Conservation (phyloP, 2,113 vertebrate genomes). For the Rhea americana region DNA sequence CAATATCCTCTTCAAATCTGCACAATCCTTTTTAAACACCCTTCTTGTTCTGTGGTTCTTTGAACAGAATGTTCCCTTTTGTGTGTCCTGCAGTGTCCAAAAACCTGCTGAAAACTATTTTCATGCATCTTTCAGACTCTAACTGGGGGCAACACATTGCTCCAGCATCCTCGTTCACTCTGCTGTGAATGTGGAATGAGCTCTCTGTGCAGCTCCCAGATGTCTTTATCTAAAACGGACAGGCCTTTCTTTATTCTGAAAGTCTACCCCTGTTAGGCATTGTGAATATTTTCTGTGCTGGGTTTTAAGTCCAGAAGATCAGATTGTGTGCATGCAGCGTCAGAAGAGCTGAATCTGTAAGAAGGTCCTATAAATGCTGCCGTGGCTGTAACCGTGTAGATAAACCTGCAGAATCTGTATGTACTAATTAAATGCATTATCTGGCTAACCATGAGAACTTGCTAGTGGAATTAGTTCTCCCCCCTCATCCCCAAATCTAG, state of each 20-base stretch:
- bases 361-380: not conserved
- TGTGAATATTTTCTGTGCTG: not conserved
- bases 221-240: not conserved
- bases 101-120: not conserved
- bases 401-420: not conserved
- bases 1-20: not conserved
- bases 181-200: not conserved
- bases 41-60: not conserved
- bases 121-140: not conserved
- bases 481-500: not conserved
- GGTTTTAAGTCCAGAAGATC: not conserved
- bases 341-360: not conserved
- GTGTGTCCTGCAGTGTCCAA: not conserved
- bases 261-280: not conserved
- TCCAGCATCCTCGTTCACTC: not conserved
- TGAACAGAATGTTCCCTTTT: not conserved
- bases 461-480: not conserved
- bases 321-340: rapidly evolving
- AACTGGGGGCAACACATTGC: not conserved
- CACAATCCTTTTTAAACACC: not conserved
- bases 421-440: not conserved
- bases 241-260: not conserved
- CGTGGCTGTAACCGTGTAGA: not conserved
- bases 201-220: not conserved
- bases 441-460: not conserved